phyloP scores from a whole-genome alignment of 2,113 vertebrate genomes.

The Setophaga kirtlandii region DNA sequence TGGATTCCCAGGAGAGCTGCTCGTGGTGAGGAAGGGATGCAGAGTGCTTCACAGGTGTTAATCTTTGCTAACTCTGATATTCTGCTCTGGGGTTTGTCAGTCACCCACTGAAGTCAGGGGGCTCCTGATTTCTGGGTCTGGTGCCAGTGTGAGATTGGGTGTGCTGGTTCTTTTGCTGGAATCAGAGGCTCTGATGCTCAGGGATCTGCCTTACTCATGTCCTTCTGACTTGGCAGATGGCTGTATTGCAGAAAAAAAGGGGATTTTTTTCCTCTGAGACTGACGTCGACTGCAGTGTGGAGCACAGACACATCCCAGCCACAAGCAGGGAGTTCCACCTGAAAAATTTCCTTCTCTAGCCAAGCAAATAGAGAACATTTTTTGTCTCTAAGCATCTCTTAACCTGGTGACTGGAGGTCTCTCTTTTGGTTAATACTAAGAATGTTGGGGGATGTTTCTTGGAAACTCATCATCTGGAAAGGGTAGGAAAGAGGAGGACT shows the following conservation, averaged over 20 bases:
- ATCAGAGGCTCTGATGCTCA: neutral
- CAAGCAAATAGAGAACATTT: neutral
- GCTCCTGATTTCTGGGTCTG: neutral
- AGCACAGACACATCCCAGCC: neutral
- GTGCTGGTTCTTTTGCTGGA: neutral
- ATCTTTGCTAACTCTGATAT: neutral
- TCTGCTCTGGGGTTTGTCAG: neutral
- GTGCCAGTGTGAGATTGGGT: neutral
- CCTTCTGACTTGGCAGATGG: neutral
- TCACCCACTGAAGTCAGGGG: neutral
- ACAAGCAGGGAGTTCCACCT: neutral
- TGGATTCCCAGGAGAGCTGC: neutral
- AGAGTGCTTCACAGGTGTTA: neutral
- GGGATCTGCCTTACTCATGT: neutral
- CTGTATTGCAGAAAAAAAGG: neutral
- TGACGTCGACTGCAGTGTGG: accelerated
- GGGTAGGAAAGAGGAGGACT: neutral
- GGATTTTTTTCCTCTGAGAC: neutral
- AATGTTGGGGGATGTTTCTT: neutral
- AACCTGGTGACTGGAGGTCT: neutral
- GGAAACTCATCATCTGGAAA: neutral
- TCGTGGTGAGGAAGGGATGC: neutral
- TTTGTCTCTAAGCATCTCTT: neutral
- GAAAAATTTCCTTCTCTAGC: neutral
- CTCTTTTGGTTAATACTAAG: neutral